phyloP scores from a whole-genome alignment of 2,888 invertebrate species.

The Sesamia inferens region DNA sequence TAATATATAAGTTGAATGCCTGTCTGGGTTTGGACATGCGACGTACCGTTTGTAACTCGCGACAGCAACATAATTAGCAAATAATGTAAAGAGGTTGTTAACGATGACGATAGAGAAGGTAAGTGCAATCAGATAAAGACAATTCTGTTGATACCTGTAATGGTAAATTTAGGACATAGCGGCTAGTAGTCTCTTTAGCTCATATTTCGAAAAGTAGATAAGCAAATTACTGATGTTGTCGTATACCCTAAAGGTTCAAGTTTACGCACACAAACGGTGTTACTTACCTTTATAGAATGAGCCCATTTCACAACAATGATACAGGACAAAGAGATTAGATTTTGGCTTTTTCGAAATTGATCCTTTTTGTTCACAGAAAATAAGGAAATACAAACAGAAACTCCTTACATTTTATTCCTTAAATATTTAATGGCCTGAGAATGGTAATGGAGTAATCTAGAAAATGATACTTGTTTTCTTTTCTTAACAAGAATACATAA shows the following conservation, averaged over 20 bases:
- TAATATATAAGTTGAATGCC: no score
- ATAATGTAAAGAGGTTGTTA: background rate
- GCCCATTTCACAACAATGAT: conserved; percentile 11
- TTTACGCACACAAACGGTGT: background rate
- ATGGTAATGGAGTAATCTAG: conserved; percentile 44
- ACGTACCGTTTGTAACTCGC: background rate
- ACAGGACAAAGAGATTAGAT: conserved; percentile 36
- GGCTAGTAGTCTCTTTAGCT: background rate
- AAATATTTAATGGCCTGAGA: conserved; percentile 49
- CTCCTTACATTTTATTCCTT: conserved; percentile 51
- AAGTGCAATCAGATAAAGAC: background rate
- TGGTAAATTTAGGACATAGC: background rate
- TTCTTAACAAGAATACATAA: conserved; percentile 22
- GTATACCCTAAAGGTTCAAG: background rate
- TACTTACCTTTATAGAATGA: conserved; percentile 16
- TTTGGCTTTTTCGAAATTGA: conserved; percentile 26
- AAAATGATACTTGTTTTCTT: conserved; percentile 26
- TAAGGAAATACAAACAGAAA: conserved; percentile 41
- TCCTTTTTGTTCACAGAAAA: conserved; percentile 32
- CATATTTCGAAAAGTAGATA: background rate
- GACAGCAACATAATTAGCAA: background rate
- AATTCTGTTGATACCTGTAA: background rate
- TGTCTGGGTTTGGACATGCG: background rate
- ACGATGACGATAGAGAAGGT: background rate
- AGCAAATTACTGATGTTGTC: background rate